Evolutionary conservation across 2,797 vertebrate species (phyloP).

Genomic region (Gallinago nigripennis): DNA sequence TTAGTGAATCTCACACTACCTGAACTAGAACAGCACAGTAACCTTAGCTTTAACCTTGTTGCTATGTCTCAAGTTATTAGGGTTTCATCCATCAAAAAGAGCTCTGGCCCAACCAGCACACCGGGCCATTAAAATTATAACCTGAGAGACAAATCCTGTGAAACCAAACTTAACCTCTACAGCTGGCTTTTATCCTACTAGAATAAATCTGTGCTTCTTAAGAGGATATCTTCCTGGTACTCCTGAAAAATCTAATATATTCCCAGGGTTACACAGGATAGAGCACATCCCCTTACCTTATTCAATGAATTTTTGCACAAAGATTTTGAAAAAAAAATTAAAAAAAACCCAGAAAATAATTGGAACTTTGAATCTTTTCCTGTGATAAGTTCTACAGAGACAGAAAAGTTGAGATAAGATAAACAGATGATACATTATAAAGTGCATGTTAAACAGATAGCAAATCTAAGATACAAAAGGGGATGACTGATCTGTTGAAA

Average conservation of each 20-base stretch:
- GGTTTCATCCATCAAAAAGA: slow-evolving; percentile 19
- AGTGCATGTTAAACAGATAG: not conserved
- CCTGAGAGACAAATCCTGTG: not conserved
- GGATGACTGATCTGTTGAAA: not conserved
- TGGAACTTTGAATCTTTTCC: not conserved
- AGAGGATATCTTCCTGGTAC: not conserved
- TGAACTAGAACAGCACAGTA: slow-evolving; percentile 1
- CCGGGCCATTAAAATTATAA: not conserved
- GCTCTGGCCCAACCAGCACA: not conserved
- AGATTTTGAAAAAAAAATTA: not conserved
- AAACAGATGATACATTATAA: not conserved
- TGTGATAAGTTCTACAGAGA: not conserved
- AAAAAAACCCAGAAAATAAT: not conserved
- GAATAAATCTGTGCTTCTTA: not conserved
- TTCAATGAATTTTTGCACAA: not conserved
- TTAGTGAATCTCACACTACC: not conserved
- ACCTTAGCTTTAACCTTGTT: slow-evolving; percentile 11
- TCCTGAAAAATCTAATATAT: not conserved
- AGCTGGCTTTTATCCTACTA: not conserved
- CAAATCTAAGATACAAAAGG: not conserved
- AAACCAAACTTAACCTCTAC: not conserved
- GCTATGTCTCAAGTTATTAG: not conserved
- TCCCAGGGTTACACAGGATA: not conserved
- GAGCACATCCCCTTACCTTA: not conserved
- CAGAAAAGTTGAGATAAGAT: not conserved